Base-by-base conservation (phyloP, 2,888 invertebrate species). In the Prenolepis imparis region DNA sequence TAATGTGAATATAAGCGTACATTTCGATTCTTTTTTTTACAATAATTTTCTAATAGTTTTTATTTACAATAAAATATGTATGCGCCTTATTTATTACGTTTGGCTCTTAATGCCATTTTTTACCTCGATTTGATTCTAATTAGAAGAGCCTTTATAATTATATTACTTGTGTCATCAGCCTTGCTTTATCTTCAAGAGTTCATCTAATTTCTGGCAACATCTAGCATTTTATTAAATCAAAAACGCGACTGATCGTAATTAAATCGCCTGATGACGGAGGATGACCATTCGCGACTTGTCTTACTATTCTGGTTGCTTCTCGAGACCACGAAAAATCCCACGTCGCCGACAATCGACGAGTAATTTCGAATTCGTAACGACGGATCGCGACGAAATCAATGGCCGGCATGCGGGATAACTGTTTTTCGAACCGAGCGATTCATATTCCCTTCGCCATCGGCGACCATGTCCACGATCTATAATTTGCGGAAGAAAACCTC, bases 321-420 rank as follows among this genome's bases (percentile, higher is more conserved):
- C 41, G 41, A 28, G 28, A 57, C 41, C 41, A 41, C 15, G 36
- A 78, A 78, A 78, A 68, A 5, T 41, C 55, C 55, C 44, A 15
- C 59, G 73, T 73, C 32, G 36, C n/a, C n/a, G n/a, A 48, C 55
- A 68, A 68, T 28, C 21, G n/a, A 21, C 64, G 21, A 55, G n/a
- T 28, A 4, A 21, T 78, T 70, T 59, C 18, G 44, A 78, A 78
- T 78, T 70, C 70, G 24, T 70, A 32, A 78, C 70, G 44, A 75
- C 52, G 24, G 57, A 41, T 21, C 24, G 68, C 41, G 55, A 77
- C n/a, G 21, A 77, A 77, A 77, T 68, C 39, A 77, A 77, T 41
- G 68, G 57, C 32, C 77, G 68, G 39, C 68, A 77, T 52, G 66
- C 36, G 24, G 52, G 52, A 75, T 77, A 77, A 77, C 77, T 77